These are phyloP conservation scores for Trissolcus basalis DNA, from an alignment of 1,140 invertebrate genomes.

Conservation along the genomic window DNA sequence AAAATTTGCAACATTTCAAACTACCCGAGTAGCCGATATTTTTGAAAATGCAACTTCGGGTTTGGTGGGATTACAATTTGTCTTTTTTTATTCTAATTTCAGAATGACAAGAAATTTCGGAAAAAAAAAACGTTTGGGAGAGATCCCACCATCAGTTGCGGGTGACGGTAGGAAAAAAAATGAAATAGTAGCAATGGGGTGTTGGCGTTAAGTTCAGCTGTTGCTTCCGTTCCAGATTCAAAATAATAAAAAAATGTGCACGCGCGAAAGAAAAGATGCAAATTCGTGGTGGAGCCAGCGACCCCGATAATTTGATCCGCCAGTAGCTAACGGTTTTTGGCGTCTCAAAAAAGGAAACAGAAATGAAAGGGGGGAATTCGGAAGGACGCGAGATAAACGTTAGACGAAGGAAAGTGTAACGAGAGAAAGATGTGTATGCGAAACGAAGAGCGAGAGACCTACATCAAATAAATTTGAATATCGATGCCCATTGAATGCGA, in stretches of 20 bases:
- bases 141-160: slow-evolving; percentile 24
- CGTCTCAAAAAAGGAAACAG: slow-evolving; percentile 52
- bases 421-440: slow-evolving; percentile 49
- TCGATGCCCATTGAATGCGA: slow-evolving; percentile 76
- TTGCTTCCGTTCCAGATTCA: slow-evolving; percentile 73
- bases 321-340: slow-evolving; percentile 69
- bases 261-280: slow-evolving; percentile 68
- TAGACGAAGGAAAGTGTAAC: slow-evolving; percentile 56
- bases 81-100: too few relatives aligned
- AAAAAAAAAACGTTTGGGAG: too few relatives aligned
- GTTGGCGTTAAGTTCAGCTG: slow-evolving; percentile 63
- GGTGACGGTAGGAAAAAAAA: slow-evolving; percentile 43
- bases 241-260: slow-evolving; percentile 46
- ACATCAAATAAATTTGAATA: slow-evolving; percentile 77
- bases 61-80: too few relatives aligned
- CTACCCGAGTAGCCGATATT: too few relatives aligned
- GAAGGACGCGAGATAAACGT: slow-evolving; percentile 56
- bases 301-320: slow-evolving; percentile 64
- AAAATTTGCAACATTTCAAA: too few relatives aligned
- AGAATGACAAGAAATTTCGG: slow-evolving; percentile 5
- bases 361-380: slow-evolving; percentile 24
- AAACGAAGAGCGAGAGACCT: slow-evolving; percentile 61
- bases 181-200: slow-evolving; percentile 56
- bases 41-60: too few relatives aligned
- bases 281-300: slow-evolving; percentile 66